Evolutionary conservation across 2,797 vertebrate species (phyloP).

Genomic region (Cryptoblepharus egeriae): DNA sequence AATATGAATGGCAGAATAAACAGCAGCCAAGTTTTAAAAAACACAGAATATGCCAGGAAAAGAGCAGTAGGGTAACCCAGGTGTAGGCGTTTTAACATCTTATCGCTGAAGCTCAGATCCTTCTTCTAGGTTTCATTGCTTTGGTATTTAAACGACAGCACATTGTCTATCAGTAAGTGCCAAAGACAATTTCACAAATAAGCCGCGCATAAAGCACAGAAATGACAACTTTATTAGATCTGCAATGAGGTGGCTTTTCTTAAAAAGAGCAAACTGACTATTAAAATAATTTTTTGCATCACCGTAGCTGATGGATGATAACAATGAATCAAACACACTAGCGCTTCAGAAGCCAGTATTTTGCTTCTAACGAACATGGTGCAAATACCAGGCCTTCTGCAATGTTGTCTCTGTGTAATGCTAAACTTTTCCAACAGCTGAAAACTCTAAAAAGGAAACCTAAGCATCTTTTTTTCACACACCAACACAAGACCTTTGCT

Average conservation of each 20-base stretch:
- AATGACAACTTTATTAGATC: slow-evolving; percentile 35
- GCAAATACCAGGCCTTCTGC: not conserved
- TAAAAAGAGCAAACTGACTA: slow-evolving; percentile 60
- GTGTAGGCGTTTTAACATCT: slow-evolving; percentile 20
- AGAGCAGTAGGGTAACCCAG: slow-evolving; percentile 33
- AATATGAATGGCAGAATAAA: slow-evolving; percentile 37
- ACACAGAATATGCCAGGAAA: not conserved
- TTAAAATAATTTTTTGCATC: slow-evolving; percentile 56
- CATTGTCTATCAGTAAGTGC: slow-evolving; percentile 29
- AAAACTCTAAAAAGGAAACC: not conserved
- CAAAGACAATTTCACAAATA: slow-evolving; percentile 54
- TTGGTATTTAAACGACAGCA: slow-evolving; percentile 21
- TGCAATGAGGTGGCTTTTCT: slow-evolving; percentile 41
- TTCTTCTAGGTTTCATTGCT: slow-evolving; percentile 15
- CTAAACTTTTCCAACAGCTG: not conserved
- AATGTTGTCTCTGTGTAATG: not conserved
- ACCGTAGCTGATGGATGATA: slow-evolving; percentile 32
- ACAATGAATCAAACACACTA: slow-evolving; percentile 49
- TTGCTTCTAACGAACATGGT: slow-evolving; percentile 4
- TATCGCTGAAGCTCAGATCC: slow-evolving; percentile 30
- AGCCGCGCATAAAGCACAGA: slow-evolving; percentile 22
- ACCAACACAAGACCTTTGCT: not conserved
- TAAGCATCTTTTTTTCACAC: not conserved
- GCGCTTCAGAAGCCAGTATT: slow-evolving; percentile 5
- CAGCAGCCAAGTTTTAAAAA: not conserved